A percentile compares a stretch with the other conserved stretches of the same genome.
phyloP scores from a whole-genome alignment of 2,888 invertebrate species.

The Tridacna gigas region DNA sequence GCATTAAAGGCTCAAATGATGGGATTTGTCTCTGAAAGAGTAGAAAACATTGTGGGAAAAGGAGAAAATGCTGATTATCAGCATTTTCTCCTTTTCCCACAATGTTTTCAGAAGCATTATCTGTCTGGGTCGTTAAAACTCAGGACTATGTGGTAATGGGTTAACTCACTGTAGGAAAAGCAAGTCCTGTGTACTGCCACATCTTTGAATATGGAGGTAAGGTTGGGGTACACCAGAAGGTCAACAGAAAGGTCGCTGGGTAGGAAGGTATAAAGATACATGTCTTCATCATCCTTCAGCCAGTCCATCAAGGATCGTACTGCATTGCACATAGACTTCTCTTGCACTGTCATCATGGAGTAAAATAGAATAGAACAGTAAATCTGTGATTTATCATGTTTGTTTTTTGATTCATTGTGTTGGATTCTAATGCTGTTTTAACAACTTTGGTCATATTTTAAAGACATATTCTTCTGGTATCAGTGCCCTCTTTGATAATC shows the following conservation, averaged over 20 bases:
- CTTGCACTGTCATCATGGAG: constrained; percentile 67
- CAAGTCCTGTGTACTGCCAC: constrained; percentile 76
- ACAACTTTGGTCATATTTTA: too few relatives aligned
- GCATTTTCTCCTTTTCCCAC: background rate
- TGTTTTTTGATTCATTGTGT: too few relatives aligned
- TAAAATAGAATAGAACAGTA: background rate
- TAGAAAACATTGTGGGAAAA: too few relatives aligned
- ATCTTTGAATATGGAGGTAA: constrained; percentile 69
- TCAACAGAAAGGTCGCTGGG: constrained; percentile 66
- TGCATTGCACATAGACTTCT: constrained; percentile 65
- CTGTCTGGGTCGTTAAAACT: too few relatives aligned
- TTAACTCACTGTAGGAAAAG: constrained; percentile 66
- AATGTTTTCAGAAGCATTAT: background rate
- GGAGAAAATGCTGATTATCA: background rate
- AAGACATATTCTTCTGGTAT: too few relatives aligned
- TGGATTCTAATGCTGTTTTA: too few relatives aligned
- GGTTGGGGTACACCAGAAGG: constrained; percentile 67
- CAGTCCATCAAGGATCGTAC: constrained; percentile 62
- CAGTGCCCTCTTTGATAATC: too few relatives aligned
- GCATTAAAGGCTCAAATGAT: too few relatives aligned
- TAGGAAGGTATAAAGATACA: constrained; percentile 69
- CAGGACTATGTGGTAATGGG: too few relatives aligned
- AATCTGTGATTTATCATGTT: too few relatives aligned
- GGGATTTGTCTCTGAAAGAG: too few relatives aligned
- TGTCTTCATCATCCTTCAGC: constrained; percentile 58